Base-by-base conservation (phyloP, 2,797 vertebrate species). In the Oceanodroma leucorhoa region DNA sequence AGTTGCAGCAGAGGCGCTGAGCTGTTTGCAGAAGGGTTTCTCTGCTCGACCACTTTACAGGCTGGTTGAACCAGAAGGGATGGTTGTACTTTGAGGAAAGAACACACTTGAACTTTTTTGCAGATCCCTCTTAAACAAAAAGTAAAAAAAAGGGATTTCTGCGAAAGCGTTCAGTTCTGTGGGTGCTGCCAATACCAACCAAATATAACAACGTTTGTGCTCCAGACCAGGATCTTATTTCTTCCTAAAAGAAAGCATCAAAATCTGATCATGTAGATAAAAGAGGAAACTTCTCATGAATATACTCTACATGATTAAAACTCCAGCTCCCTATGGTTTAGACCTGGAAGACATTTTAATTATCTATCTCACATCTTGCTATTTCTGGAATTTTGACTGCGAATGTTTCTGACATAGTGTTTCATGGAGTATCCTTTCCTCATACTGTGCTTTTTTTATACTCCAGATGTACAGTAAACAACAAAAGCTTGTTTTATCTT, bases 301-400 rank as follows among this genome's bases (percentile, higher is more conserved):
- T 97, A 96, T 94, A 97, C 92, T 96, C 89, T 93, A 93, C 89
- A 20, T 98, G 97, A 98, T 98, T 98, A 98, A 97, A 98, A 97
- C 88, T 92, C 88, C 41, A 97, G 93, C 94, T 97, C 94, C 95
- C 97, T 93, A 95, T 87, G 97, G 97, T 97, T 97, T 97, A 95
- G 96, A 97, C 96, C 94, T 97, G 95, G 96, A 98, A 98, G 97
- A 97, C 90, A 97, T 98, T 98, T 97, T 98, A 98, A 98, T 98
- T 97, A 98, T 97, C 97, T 98, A 96, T 97, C 97, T 98, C 97
- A 96, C 96, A 97, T 97, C 96, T 97, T 97, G 95, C 97, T 98
- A 97, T 97, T 98, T 96, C 95, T 98, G 97, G 96, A 97, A 95
- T 97, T 98, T 96, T 98, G 90, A 98, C 97, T 97, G 94, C 78